Evolutionary conservation across 1,140 invertebrate species (phyloP), one percentile per base, ranked within the genome.

Genomic region (Dufourea novaeangliae): DNA sequence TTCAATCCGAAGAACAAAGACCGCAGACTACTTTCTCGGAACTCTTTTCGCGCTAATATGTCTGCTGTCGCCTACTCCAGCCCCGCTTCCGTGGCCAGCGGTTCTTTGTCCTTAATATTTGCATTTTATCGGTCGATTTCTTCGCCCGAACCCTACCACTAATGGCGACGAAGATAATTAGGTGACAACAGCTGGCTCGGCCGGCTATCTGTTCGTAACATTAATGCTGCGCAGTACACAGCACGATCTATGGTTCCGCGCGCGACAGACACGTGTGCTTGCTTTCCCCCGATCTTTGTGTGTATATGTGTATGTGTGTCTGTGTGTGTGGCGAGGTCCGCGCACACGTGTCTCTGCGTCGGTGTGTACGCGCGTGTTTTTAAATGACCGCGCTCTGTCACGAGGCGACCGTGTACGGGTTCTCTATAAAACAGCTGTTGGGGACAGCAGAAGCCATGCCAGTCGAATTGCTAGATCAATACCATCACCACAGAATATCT

Each of bases 371-470:
- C 54, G 71, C 77, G 76, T 84, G 63, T 83, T 79, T 86, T 86
- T 86, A 84, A 86, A 86, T 86, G 75, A 14, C 74, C 75, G 37
- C 52, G 69, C 52, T n/a, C n/a, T 46, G 72, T 77, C 67, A 82
- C 54, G 27, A 59, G 52, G 17, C 64, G 70, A 63, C 32, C 59
- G 68, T 75, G 70, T 72, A 78, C 66, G 79, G 76, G 81, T 68
- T 70, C 84, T 84, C 79, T 86, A 57, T 79, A 82, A 85, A 87
- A 87, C 85, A 87, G 85, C 84, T 87, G 85, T 87, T 86, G 77
- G 66, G 82, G 46, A 69, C 64, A 68, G 69, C 70, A 83, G 82
- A 87, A 87, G 85, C 84, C 85, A 66, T 69, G 78, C 62, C 44
- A 62, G 61, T 37, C 69, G 56, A 82, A 82, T 79, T 64, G 57